These are phyloP conservation scores for Pelusios castaneus DNA, from an alignment of 2,113 vertebrate genomes.

Conservation along the genomic window DNA sequence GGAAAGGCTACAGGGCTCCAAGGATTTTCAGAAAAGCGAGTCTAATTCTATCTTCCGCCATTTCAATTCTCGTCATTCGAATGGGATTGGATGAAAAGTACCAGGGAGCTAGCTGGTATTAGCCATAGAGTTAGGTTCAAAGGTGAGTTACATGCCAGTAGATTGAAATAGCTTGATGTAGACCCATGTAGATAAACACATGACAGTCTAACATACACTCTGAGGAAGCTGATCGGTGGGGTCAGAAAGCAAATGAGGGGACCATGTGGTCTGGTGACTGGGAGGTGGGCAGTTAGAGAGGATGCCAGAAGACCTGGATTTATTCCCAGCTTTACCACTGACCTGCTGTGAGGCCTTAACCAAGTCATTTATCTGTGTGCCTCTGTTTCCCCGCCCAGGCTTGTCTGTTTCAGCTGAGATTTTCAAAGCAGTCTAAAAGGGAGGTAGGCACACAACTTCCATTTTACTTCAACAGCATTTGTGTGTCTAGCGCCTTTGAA, in stretches of 20 bases:
- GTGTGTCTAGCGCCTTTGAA: conserved; percentile 8
- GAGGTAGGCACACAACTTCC: background rate
- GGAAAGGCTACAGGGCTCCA: background rate
- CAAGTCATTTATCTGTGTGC: background rate
- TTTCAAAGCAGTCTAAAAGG: background rate
- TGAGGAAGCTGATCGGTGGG: background rate
- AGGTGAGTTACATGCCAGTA: background rate
- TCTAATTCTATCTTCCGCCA: conserved; percentile 30
- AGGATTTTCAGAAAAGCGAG: conserved; percentile 11
- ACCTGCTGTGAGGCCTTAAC: background rate
- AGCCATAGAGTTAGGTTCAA: conserved; percentile 3
- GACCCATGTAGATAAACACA: background rate
- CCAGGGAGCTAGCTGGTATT: background rate
- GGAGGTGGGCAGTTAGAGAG: background rate
- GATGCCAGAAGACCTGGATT: background rate
- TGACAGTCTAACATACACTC: background rate
- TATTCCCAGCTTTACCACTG: background rate
- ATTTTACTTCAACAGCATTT: background rate
- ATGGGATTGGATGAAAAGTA: conserved; percentile 16
- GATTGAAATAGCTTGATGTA: conserved; percentile 31
- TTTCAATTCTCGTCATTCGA: conserved; percentile 33
- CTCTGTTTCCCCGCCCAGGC: background rate
- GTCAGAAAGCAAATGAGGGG: background rate
- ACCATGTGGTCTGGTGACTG: background rate
- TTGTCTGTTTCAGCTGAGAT: background rate